phyloP scores from a whole-genome alignment of 2,113 vertebrate genomes.

The Prochilodus magdalenae region DNA sequence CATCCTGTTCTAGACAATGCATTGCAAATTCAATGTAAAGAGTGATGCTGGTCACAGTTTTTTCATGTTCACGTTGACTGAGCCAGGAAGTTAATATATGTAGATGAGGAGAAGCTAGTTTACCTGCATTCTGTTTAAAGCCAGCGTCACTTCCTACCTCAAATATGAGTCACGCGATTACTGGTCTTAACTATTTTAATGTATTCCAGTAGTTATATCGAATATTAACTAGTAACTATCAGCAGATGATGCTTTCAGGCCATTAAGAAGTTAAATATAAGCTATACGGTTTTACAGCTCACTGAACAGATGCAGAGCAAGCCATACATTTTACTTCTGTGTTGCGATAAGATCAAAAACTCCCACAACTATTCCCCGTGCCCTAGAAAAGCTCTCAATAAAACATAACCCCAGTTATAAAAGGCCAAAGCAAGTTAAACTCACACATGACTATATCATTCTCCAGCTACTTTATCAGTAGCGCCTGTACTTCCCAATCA shows the following conservation, averaged over 20 bases:
- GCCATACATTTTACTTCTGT: neutral
- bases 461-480: too few relatives aligned
- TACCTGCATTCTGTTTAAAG: neutral
- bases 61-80: too few relatives aligned
- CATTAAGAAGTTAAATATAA: conserved; percentile 3
- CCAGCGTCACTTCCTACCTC: neutral
- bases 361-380: neutral
- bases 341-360: neutral
- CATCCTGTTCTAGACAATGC: neutral
- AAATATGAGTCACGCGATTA: neutral
- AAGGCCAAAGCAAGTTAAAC: too few relatives aligned
- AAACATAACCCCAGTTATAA: neutral
- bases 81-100: too few relatives aligned
- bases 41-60: too few relatives aligned
- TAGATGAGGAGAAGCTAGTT: neutral
- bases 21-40: neutral
- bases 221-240: too few relatives aligned
- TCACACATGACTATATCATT: too few relatives aligned
- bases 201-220: neutral
- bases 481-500: too few relatives aligned
- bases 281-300: neutral
- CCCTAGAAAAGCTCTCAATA: too few relatives aligned
- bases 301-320: neutral
- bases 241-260: neutral
- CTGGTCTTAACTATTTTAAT: neutral